A percentile compares a stretch with the other conserved stretches of the same genome.
Conservation (phyloP, 53 echinoderm and acorn worm genomes). For the Antedon mediterranea region DNA sequence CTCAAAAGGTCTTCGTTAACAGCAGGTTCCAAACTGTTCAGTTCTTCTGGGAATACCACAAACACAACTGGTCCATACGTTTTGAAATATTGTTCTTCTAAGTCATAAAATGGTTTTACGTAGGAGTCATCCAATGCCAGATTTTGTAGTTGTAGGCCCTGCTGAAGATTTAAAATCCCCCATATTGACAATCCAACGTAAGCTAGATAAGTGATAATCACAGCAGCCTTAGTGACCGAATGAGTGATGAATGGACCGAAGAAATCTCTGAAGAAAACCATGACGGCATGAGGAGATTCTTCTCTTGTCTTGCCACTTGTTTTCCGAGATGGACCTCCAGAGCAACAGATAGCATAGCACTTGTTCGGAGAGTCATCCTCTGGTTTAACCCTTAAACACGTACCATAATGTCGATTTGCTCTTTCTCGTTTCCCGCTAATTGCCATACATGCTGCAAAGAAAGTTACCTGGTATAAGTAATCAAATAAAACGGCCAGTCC, state of each 20-base stretch:
- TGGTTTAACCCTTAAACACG: constrained; percentile 54
- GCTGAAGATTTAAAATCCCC: constrained; percentile 26
- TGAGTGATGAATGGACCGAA: constrained; percentile 16
- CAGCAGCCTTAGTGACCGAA: constrained; percentile 1
- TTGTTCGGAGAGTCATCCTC: constrained; percentile 78
- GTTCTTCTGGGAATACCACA: constrained; percentile 15
- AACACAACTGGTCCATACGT: constrained; percentile 10
- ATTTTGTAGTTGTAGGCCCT: constrained; percentile 21
- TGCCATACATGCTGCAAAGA: constrained; percentile 51
- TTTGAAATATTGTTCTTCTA: constrained; percentile 4
- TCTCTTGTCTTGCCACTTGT: constrained; percentile 23
- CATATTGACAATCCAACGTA: constrained; percentile 27
- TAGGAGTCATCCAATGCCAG: constrained; percentile 33
- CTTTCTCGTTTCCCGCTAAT: constrained; percentile 30
- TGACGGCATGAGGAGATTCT: constrained; percentile 2
- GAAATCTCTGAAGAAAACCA: constrained; percentile 2
- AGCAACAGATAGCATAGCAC: constrained; percentile 77
- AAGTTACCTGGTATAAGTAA: constrained; percentile 45
- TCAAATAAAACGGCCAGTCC: constrained; percentile 31
- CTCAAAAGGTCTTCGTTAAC: constrained; percentile 11
- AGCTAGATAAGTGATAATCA: constrained; percentile 12
- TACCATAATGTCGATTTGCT: constrained; percentile 56
- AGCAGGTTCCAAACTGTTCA: constrained; percentile 8
- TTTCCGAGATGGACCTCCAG: constrained; percentile 64
- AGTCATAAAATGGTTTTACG: constrained; percentile 11